Evolutionary conservation across 1,140 invertebrate species (phyloP).

Genomic region (Brachionus angularis): DNA sequence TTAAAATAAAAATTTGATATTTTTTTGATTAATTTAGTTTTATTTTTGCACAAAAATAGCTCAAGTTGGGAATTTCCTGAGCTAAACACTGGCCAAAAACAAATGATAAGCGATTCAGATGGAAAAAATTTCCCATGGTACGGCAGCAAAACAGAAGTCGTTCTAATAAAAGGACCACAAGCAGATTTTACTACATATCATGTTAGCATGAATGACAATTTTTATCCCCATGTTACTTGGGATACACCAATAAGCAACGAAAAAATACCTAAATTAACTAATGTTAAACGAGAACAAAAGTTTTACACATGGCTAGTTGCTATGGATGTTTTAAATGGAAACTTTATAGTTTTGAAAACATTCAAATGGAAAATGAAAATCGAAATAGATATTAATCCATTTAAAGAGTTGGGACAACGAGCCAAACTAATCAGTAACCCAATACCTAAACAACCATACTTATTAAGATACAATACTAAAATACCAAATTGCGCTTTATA

Average conservation of each 20-base stretch:
- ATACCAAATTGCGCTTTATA: slow-evolving; percentile 55
- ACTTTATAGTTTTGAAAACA: slow-evolving; percentile 53
- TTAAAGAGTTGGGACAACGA: slow-evolving; percentile 49
- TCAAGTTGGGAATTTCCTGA: slow-evolving; percentile 59
- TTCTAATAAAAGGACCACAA: slow-evolving; percentile 53
- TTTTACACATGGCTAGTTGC: slow-evolving; percentile 58
- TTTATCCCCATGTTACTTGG: slow-evolving; percentile 59
- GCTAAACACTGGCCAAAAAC: slow-evolving; percentile 52
- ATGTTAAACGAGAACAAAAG: slow-evolving; percentile 54
- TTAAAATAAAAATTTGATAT: background rate
- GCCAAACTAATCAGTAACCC: slow-evolving; percentile 51
- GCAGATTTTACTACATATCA: slow-evolving; percentile 51
- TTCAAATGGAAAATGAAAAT: slow-evolving; percentile 56
- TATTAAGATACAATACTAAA: slow-evolving; percentile 51
- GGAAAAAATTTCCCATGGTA: slow-evolving; percentile 59
- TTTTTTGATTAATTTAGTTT: slow-evolving; percentile 12
- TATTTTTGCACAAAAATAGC: too few species aligned
- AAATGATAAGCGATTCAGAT: slow-evolving; percentile 58
- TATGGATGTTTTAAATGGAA: slow-evolving; percentile 53
- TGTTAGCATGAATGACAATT: slow-evolving; percentile 58
- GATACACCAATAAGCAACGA: slow-evolving; percentile 53
- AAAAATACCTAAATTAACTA: slow-evolving; percentile 52
- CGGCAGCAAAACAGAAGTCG: slow-evolving; percentile 55
- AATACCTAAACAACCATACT: slow-evolving; percentile 50
- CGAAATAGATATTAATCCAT: slow-evolving; percentile 54